These are phyloP conservation scores for Chamaetylas fuelleborni DNA, from an alignment of 2,113 vertebrate genomes.

Conservation along the genomic window DNA sequence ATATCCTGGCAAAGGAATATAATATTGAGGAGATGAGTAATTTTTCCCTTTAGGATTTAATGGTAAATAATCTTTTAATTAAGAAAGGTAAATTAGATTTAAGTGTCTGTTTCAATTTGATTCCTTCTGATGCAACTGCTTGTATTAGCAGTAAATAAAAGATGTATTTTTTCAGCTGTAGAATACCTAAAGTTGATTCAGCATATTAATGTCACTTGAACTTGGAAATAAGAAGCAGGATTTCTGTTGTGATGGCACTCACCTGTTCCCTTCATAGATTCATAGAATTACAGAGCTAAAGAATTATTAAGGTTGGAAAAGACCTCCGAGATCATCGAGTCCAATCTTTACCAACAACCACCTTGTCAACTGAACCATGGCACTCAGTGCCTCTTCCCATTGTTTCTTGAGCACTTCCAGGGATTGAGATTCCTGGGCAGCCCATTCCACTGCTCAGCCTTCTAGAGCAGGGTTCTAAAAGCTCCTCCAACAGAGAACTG, in stretches of 20 bases:
- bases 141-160: not conserved
- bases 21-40: not conserved
- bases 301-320: not conserved
- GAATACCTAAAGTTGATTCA: not conserved
- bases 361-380: not conserved
- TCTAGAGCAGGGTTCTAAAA: not conserved
- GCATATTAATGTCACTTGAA: not conserved
- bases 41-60: not conserved
- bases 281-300: not conserved
- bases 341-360: not conserved
- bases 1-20: not conserved
- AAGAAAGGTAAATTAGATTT: not conserved
- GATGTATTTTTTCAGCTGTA: not conserved
- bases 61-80: not conserved
- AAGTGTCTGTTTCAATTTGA: not conserved
- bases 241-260: not conserved
- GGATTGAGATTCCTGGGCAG: not conserved
- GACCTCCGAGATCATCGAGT: fast-evolving
- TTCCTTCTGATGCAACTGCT: not conserved
- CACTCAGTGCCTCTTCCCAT: not conserved
- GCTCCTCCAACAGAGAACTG: not conserved
- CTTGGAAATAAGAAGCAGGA: not conserved
- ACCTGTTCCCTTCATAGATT: not conserved
- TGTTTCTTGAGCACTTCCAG: not conserved
- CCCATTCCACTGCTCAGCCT: not conserved